Conservation (phyloP, 64 coral and sea anemone genomes). For the Astreopora myriophthalma region DNA sequence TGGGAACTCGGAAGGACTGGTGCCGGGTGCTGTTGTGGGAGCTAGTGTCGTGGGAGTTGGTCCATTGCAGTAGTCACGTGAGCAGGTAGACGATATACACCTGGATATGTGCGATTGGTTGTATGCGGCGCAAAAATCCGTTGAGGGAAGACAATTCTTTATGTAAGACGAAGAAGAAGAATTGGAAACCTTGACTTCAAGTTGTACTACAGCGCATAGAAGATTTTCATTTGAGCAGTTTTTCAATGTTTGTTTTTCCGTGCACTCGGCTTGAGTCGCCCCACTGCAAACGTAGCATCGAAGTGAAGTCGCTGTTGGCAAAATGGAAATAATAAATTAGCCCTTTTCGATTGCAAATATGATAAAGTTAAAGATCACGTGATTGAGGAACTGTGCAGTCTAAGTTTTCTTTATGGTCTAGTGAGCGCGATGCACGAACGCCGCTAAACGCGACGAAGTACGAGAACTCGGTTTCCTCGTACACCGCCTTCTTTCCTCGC, state of each 20-base stretch:
- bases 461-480: too few relatives aligned
- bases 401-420: too few relatives aligned
- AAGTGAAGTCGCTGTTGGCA: not conserved
- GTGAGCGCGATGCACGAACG: too few relatives aligned
- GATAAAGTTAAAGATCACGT: too few relatives aligned
- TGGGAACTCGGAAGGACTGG: not conserved
- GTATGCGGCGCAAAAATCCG: not conserved
- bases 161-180: not conserved
- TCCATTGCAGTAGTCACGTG: conserved; percentile 1
- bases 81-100: not conserved
- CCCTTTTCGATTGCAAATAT: too few relatives aligned
- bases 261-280: not conserved
- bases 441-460: too few relatives aligned
- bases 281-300: not conserved
- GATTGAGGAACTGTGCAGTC: too few relatives aligned
- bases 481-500: too few relatives aligned
- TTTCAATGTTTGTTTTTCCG: not conserved
- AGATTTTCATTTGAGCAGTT: not conserved
- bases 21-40: too few relatives aligned
- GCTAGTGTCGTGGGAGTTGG: not conserved
- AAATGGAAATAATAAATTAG: not conserved
- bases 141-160: not conserved
- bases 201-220: not conserved
- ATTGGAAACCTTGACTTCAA: too few relatives aligned
- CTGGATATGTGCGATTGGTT: too few relatives aligned